A percentile compares a stretch with the other conserved stretches of the same genome.
phyloP scores from a whole-genome alignment of 1,140 invertebrate species.

The Agrypnia vestita region DNA sequence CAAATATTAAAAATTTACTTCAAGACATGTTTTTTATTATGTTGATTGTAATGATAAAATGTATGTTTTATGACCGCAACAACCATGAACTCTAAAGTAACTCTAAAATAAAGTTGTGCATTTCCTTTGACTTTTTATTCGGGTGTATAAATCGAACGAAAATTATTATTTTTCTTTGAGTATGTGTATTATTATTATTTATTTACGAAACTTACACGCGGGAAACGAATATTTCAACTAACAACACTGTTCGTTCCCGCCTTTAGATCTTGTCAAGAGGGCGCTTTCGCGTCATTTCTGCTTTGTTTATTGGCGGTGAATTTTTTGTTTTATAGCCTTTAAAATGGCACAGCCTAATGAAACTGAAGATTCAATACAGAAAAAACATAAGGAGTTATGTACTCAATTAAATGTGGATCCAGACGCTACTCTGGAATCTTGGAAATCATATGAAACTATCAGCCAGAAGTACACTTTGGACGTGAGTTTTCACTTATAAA shows the following conservation, averaged over 20 bases:
- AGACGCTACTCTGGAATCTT: slow-evolving; percentile 84
- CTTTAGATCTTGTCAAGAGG: slow-evolving; percentile 33
- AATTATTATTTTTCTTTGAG: too few relatives aligned
- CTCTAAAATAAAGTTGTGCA: too few relatives aligned
- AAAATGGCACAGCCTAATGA: slow-evolving; percentile 69
- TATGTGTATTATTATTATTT: too few relatives aligned
- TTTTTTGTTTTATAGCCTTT: slow-evolving; percentile 25
- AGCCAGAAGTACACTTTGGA: slow-evolving; percentile 89
- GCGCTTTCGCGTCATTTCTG: slow-evolving; percentile 13
- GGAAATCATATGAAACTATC: slow-evolving; percentile 86
- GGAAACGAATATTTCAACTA: slow-evolving; percentile 13
- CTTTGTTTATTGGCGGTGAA: slow-evolving; percentile 30
- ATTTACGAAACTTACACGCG: not conserved
- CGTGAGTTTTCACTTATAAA: slow-evolving; percentile 73
- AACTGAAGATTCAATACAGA: slow-evolving; percentile 66
- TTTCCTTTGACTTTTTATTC: too few relatives aligned
- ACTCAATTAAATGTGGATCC: slow-evolving; percentile 90
- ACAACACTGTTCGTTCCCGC: slow-evolving; percentile 30
- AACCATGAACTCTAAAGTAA: too few relatives aligned
- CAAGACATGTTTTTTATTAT: too few relatives aligned
- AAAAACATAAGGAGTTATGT: slow-evolving; percentile 81
- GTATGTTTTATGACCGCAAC: too few relatives aligned
- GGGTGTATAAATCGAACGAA: too few relatives aligned
- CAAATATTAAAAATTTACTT: too few relatives aligned
- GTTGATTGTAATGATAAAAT: too few relatives aligned